Conservation (phyloP, 2,113 vertebrate genomes). For the Istiophorus platypterus region DNA sequence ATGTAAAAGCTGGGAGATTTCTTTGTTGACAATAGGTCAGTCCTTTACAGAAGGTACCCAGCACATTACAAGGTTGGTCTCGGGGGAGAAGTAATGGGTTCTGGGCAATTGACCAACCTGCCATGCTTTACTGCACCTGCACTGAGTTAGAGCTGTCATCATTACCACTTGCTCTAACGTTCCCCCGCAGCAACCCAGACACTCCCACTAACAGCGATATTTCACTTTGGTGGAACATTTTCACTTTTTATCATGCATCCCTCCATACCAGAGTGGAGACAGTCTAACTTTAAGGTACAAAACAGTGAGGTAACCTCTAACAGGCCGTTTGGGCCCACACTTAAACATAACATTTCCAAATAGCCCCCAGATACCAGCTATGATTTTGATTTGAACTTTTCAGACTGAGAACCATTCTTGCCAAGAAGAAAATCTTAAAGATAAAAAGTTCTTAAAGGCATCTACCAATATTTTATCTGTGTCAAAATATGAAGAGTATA, state of each 20-base stretch:
- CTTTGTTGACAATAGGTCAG: conserved; percentile 85
- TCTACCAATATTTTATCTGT: conserved; percentile 30
- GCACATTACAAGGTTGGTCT: conserved; percentile 85
- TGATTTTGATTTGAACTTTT: conserved; percentile 59
- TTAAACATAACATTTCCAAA: conserved; percentile 59
- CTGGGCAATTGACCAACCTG: conserved; percentile 85
- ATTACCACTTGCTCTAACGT: conserved; percentile 85
- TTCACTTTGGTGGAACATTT: conserved; percentile 76
- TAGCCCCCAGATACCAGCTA: conserved; percentile 20
- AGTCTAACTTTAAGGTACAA: conserved; percentile 39
- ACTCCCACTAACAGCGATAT: conserved; percentile 76
- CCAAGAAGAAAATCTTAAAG: conserved; percentile 23
- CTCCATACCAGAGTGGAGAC: conserved; percentile 48
- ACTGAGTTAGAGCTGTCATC: conserved; percentile 87
- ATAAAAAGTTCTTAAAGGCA: conserved; percentile 53
- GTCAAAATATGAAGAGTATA: conserved; percentile 52
- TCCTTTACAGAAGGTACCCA: conserved; percentile 83
- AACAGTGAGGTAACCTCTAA: conserved; percentile 62
- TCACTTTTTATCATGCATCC: conserved; percentile 62
- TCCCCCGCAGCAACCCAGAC: conserved; percentile 82
- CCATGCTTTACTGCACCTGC: conserved; percentile 86
- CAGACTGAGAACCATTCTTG: conserved; percentile 30
- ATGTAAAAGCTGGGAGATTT: conserved; percentile 79
- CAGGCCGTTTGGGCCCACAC: conserved; percentile 42
- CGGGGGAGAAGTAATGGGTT: conserved; percentile 86